These are phyloP conservation scores for Schizopygopsis pylzovi DNA, from an alignment of 2,797 vertebrate genomes.

Conservation along the genomic window DNA sequence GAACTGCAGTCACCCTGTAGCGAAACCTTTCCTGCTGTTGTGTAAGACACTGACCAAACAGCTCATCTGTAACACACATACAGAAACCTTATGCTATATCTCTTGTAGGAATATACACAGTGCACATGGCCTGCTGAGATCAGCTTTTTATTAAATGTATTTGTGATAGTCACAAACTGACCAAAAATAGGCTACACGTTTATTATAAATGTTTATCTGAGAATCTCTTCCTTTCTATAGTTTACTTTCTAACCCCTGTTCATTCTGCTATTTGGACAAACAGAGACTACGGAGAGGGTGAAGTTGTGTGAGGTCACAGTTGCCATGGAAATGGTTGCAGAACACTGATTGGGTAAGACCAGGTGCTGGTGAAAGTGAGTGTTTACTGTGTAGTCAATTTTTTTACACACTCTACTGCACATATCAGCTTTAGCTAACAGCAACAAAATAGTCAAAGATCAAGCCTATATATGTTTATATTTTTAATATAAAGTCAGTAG, in stretches of 20 bases:
- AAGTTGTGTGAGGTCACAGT: conserved; percentile 79
- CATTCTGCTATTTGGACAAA: conserved; percentile 40
- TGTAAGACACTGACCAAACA: conserved; percentile 90
- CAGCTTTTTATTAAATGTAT: neutral
- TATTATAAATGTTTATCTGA: neutral
- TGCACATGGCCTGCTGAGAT: neutral
- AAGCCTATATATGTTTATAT: neutral
- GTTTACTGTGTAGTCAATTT: conserved; percentile 65
- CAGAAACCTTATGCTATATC: neutral
- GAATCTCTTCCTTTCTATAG: neutral
- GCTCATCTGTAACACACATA: conserved; percentile 81
- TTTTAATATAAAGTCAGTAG: neutral
- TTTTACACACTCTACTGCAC: conserved; percentile 39
- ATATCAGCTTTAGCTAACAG: neutral
- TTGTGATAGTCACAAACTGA: neutral
- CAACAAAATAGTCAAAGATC: neutral
- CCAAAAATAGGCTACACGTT: neutral
- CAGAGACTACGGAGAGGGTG: conserved; percentile 65
- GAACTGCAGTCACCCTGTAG: conserved; percentile 86
- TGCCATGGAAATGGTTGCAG: conserved; percentile 72
- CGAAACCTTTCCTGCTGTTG: conserved; percentile 77
- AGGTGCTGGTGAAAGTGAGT: conserved; percentile 70
- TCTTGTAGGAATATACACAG: neutral
- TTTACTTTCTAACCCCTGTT: conserved; percentile 15
- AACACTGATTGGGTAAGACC: conserved; percentile 64